Percentiles rank a stretch among this genome's conserved stretches.
Conservation (phyloP, 2,888 invertebrate species). For the Pheosia tremula region DNA sequence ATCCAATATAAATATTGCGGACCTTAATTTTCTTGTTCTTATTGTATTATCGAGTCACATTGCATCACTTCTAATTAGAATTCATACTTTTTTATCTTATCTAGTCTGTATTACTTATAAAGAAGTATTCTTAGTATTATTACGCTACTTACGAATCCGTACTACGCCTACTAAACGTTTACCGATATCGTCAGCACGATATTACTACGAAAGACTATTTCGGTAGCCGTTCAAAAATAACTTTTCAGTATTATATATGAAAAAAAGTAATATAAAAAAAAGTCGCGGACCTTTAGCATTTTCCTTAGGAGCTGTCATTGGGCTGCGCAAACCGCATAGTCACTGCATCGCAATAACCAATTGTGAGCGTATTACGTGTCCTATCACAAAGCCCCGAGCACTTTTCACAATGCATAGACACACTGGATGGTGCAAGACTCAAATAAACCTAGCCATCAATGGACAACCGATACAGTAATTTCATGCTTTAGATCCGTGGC, state of each 20-base stretch:
- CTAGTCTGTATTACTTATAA: too few species aligned
- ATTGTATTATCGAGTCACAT: too few species aligned
- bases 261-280: constrained; percentile 44
- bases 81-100: too few species aligned
- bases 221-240: constrained; percentile 28
- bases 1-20: constrained; percentile 21
- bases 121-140: neutral
- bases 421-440: constrained; percentile 44
- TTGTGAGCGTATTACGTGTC: constrained; percentile 83
- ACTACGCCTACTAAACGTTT: neutral
- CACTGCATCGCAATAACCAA: constrained; percentile 84
- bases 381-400: constrained; percentile 76
- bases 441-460: neutral
- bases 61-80: too few species aligned
- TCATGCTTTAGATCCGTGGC: too few species aligned
- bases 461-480: too few species aligned
- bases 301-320: constrained; percentile 63
- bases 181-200: constrained; percentile 7
- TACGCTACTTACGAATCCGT: neutral
- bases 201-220: constrained; percentile 19
- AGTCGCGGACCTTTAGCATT: constrained; percentile 59
- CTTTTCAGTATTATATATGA: constrained; percentile 14
- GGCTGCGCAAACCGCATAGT: constrained; percentile 75
- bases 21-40: too few species aligned
- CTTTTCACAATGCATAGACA: constrained; percentile 48